Conservation (phyloP, 2,797 vertebrate species). For the Sebastes iracundus region DNA sequence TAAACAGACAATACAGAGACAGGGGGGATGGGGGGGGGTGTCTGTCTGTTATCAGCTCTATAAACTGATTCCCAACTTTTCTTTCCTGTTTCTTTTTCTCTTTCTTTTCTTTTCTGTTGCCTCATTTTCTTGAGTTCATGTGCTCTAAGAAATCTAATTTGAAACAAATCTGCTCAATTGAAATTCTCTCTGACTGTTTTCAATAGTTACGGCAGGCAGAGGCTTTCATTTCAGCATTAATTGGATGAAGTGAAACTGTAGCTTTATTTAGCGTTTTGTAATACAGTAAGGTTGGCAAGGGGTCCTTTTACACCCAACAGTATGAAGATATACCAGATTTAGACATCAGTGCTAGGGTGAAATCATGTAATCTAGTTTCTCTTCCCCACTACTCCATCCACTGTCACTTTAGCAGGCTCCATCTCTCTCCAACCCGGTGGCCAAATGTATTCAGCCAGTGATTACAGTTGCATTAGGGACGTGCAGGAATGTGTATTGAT, state of each 20-base stretch:
- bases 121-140: neutral
- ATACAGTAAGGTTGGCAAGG: constrained; percentile 45
- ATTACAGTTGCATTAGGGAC: constrained; percentile 83
- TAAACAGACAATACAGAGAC: constrained; percentile 72
- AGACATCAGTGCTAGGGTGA: constrained; percentile 43
- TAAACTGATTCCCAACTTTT: constrained; percentile 51
- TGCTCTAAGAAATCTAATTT: constrained; percentile 43
- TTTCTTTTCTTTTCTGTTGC: neutral
- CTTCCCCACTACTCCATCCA: constrained; percentile 62
- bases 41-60: constrained; percentile 60
- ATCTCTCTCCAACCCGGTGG: constrained; percentile 47
- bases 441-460: constrained; percentile 77
- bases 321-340: constrained; percentile 62
- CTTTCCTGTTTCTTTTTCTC: neutral
- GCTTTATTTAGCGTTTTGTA: constrained; percentile 55
- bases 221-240: constrained; percentile 54
- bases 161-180: constrained; percentile 10
- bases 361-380: constrained; percentile 74
- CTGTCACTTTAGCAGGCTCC: constrained; percentile 77
- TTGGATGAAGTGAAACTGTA: constrained; percentile 68
- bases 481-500: constrained; percentile 83
- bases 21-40: constrained; percentile 5
- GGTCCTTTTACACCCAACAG: constrained; percentile 68
- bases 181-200: constrained; percentile 31
- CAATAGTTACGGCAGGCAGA: constrained; percentile 28